These are phyloP conservation scores for Beris morrisii DNA, from an alignment of 2,888 invertebrate species.

Conservation along the genomic window DNA sequence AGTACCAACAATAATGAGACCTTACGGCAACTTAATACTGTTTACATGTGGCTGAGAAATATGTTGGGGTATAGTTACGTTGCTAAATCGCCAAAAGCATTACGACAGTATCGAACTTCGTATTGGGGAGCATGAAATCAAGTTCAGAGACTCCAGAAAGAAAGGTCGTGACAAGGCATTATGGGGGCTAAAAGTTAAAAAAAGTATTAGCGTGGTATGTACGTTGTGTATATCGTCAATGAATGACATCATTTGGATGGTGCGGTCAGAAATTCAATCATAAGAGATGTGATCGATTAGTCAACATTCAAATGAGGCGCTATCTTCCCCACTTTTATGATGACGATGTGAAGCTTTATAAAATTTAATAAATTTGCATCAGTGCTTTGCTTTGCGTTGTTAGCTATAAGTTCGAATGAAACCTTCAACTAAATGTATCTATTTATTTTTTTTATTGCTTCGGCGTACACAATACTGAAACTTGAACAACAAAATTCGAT, in stretches of 20 bases:
- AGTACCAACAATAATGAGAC: no score
- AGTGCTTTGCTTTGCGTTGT: conserved; percentile 5
- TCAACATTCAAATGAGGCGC: conserved; percentile 20
- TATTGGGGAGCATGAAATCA: background rate
- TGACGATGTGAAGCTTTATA: conserved; percentile 27
- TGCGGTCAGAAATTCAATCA: conserved; percentile 13
- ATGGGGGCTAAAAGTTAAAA: background rate
- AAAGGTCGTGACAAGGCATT: background rate
- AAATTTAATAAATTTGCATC: conserved; percentile 17
- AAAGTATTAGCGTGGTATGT: background rate
- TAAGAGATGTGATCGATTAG: conserved; percentile 26
- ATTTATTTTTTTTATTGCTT: conserved; percentile 3
- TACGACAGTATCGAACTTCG: no score
- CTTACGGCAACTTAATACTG: no score
- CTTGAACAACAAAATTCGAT: conserved; percentile 6
- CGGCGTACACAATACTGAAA: conserved; percentile 2
- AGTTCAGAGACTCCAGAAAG: conserved; percentile 8
- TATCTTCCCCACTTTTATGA: conserved; percentile 6
- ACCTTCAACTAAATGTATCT: conserved; percentile 21
- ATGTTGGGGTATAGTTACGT: no score
- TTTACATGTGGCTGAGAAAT: no score
- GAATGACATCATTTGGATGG: conserved; percentile 15
- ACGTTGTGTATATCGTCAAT: background rate
- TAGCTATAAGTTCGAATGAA: conserved; percentile 18
- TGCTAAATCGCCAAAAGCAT: no score